Evolutionary conservation across 2,113 vertebrate species (phyloP).

Genomic region (Triplophysa rosa): DNA sequence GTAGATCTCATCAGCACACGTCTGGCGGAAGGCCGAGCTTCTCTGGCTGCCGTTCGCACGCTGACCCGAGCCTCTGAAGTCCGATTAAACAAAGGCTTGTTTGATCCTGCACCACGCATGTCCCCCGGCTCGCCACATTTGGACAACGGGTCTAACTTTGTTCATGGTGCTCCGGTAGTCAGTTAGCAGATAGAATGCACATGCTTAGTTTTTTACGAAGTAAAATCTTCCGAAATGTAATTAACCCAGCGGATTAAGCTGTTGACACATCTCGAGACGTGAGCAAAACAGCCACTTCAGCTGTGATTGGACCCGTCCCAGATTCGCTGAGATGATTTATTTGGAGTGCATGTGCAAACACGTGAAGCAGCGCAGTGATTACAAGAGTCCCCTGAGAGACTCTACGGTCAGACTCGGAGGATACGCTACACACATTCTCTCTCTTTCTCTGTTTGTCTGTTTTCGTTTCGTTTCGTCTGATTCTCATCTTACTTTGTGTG

Average conservation of each 20-base stretch:
- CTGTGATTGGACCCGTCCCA: conserved; percentile 56
- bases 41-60: conserved; percentile 15
- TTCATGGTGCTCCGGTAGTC: not conserved
- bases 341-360: conserved; percentile 45
- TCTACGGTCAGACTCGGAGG: conserved; percentile 1
- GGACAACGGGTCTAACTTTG: not conserved
- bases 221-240: conserved; percentile 37
- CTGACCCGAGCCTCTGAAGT: conserved; percentile 5
- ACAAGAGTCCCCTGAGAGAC: conserved; percentile 35
- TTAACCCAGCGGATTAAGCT: conserved; percentile 51
- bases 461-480: not conserved
- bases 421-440: conserved; percentile 1
- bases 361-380: conserved; percentile 36
- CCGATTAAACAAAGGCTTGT: conserved; percentile 16
- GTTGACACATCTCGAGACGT: conserved; percentile 45
- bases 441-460: conserved; percentile 10
- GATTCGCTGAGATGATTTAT: conserved; percentile 44
- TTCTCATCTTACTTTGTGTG: conserved; percentile 42
- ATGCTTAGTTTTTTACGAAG: conserved; percentile 2
- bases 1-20: conserved; percentile 30
- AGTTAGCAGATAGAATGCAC: not conserved
- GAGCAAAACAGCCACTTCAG: conserved; percentile 54
- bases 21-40: conserved; percentile 23
- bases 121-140: not conserved
- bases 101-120: not conserved